Base-by-base conservation (phyloP, 1,140 invertebrate genomes). In the Drosophila nigrodunni region DNA sequence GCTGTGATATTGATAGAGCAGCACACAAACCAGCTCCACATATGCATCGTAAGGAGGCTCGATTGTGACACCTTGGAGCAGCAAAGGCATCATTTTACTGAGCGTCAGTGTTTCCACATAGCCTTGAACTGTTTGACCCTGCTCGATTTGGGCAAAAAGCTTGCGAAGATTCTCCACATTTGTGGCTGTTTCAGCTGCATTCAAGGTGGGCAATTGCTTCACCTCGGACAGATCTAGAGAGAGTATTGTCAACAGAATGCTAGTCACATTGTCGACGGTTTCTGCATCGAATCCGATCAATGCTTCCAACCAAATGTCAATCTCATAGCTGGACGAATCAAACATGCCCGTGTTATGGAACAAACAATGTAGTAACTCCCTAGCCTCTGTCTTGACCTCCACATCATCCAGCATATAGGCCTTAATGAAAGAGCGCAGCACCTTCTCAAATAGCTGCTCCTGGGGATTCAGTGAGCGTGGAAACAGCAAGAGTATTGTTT, bases 231-330 rank as follows among this genome's bases (percentile, higher is more conserved):
- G 57, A 25, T 89, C 74, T 34, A 78, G 62, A 37, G 80, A 73
- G 0, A 92, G 64, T 30, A 88, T 67, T 11, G 46, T 80, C 10
- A 89, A 41, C 30, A 92, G 50, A 21, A 92, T 91, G 25, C 39
- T 73, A 0, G 68, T 68, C 8, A 92, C 86, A 58, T 78, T 75
- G 13, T 78, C 71, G 9, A 89, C 86, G 1, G 68, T 78, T 5
- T 59, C 68, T 0, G 59, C 59, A 58, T 93, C 75, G n/a, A 86
- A 79, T 8, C 81, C 80, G 8, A 77, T 68, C 0, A 92, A 89
- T 2, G 93, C 93, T 78, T 96, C 94, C 10, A 96, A 91, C 94
- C 96, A 95, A 61, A 96, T 93, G 82, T 95, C 93, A 37, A 96
- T 94, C 90, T 96, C 95, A 64, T 94, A 93, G 8, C 71, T 49